A percentile compares a stretch with the other conserved stretches of the same genome.
Conservation (phyloP, 53 echinoderm and acorn worm species). For the Mesocentrotus franciscanus region DNA sequence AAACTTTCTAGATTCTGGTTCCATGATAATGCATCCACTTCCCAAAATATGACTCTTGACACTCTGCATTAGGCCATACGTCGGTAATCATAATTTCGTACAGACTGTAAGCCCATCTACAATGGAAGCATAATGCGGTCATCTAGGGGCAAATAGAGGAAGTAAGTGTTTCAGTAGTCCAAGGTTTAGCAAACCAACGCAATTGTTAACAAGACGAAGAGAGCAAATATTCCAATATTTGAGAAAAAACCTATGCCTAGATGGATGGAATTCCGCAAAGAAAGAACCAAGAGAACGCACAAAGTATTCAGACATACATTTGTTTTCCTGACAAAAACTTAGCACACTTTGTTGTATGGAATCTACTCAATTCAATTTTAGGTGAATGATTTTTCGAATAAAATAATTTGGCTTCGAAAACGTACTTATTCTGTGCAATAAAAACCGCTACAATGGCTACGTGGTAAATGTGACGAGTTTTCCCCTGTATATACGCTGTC, state of each 20-base stretch:
- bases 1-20: background rate
- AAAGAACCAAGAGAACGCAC: background rate
- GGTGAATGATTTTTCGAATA: too few species aligned
- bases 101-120: background rate
- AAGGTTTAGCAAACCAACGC: background rate
- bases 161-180: background rate
- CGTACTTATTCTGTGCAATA: too few species aligned
- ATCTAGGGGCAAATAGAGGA: background rate
- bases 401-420: too few species aligned
- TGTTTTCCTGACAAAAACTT: too few species aligned
- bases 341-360: too few species aligned
- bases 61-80: too few species aligned
- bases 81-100: background rate
- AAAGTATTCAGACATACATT: background rate
- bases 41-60: too few species aligned
- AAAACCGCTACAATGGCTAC: too few species aligned
- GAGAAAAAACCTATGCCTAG: background rate
- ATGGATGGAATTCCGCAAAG: too few species aligned
- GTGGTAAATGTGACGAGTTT: too few species aligned
- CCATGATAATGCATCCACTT: background rate
- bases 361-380: too few species aligned
- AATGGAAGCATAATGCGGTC: background rate
- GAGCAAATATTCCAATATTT: background rate
- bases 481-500: too few species aligned
- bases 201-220: background rate